Percentiles rank a stretch among this genome's conserved stretches.
phyloP scores from a whole-genome alignment of 1,140 invertebrate species.

The Lordiphosa stackelbergi region DNA sequence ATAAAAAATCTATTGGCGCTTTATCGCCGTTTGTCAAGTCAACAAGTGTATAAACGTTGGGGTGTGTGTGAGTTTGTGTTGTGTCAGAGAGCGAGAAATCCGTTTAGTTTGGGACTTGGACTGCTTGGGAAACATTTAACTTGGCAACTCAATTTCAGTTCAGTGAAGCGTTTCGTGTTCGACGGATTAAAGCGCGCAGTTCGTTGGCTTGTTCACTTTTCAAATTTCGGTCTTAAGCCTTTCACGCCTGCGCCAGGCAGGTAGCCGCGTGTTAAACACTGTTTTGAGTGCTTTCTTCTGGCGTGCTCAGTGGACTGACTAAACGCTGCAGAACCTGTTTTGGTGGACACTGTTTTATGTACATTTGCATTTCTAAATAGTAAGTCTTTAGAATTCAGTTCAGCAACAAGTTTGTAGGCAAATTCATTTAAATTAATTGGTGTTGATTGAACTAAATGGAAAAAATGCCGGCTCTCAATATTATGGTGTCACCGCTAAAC shows the following conservation, averaged over 20 bases:
- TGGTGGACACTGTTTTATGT: no score
- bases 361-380: no score
- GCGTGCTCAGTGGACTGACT: neutral
- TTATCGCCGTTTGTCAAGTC: constrained; percentile 21
- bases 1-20: constrained; percentile 49
- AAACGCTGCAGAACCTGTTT: neutral
- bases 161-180: constrained; percentile 11
- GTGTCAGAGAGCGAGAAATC: neutral
- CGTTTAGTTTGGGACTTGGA: constrained; percentile 6
- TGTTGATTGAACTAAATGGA: no score
- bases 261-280: constrained; percentile 5
- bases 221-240: neutral
- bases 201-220: constrained; percentile 4
- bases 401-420: no score
- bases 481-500: no score
- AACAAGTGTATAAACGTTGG: constrained; percentile 15
- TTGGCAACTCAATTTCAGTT: constrained; percentile 7
- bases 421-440: no score
- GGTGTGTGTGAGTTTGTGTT: neutral
- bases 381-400: no score
- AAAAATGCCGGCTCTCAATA: no score
- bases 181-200: constrained; percentile 21
- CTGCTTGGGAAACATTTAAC: constrained; percentile 3
- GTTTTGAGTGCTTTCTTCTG: constrained; percentile 29
- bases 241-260: constrained; percentile 15